Evolutionary conservation across 2,888 invertebrate genomes (phyloP).

Genomic region (Tanypteryx hageni): DNA sequence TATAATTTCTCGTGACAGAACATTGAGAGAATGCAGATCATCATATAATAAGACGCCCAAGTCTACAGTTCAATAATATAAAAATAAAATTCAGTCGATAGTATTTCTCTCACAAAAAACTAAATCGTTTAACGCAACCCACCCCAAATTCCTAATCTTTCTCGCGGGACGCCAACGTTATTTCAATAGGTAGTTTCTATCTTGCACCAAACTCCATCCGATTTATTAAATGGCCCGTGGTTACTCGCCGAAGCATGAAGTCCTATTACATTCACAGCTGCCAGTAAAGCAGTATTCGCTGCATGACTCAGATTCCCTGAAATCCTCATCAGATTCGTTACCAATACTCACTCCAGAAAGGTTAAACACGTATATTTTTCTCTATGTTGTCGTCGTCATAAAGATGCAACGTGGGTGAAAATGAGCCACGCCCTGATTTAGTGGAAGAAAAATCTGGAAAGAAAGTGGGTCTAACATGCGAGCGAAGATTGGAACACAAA

Average conservation of each 20-base stretch:
- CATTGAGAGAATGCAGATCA: too few species aligned
- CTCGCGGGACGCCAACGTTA: too few species aligned
- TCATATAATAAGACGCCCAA: too few species aligned
- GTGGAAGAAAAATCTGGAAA: background rate
- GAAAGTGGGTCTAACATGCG: slow-evolving; percentile 1
- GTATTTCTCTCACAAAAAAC: too few species aligned
- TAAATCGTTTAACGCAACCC: too few species aligned
- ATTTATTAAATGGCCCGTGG: background rate
- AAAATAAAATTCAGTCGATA: too few species aligned
- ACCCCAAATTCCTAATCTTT: too few species aligned
- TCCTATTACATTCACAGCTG: background rate
- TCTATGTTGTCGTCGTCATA: background rate
- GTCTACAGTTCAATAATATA: too few species aligned
- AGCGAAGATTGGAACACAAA: background rate
- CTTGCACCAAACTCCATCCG: too few species aligned
- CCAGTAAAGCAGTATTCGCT: background rate
- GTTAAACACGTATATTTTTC: background rate
- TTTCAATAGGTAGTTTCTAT: too few species aligned
- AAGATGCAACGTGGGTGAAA: background rate
- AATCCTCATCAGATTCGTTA: background rate
- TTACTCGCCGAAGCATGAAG: background rate
- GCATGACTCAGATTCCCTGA: background rate
- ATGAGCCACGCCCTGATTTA: slow-evolving; percentile 21
- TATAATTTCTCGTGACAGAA: too few species aligned
- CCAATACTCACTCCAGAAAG: background rate